A percentile compares a stretch with the other conserved stretches of the same genome.
Evolutionary conservation across 2,797 vertebrate species (phyloP).

Genomic region (Malurus leucopterus): DNA sequence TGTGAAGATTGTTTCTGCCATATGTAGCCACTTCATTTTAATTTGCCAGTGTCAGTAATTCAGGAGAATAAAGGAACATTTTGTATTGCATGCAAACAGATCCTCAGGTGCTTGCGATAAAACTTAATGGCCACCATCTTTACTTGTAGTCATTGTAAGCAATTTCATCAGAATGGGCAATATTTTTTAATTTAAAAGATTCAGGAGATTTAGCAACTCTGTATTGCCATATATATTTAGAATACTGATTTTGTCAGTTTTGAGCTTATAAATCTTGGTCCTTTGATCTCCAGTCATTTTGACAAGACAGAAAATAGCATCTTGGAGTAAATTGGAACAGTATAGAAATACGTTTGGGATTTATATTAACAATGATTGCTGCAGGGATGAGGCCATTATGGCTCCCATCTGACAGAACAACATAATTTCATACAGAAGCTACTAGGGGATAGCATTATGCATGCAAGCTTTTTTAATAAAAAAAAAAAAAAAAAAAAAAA

Average conservation of each 20-base stretch:
- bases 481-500: not conserved
- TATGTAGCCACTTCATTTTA: conserved; percentile 88
- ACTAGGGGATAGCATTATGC: conserved; percentile 56
- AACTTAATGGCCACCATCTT: conserved; percentile 83
- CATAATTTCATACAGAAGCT: conserved; percentile 67
- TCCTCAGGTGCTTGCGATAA: conserved; percentile 82
- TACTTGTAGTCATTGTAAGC: conserved; percentile 83
- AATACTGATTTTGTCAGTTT: conserved; percentile 81
- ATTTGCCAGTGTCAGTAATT: conserved; percentile 87
- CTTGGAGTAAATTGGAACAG: conserved; percentile 73
- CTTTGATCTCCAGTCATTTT: conserved; percentile 78
- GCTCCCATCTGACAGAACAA: conserved; percentile 80
- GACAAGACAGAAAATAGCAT: conserved; percentile 73
- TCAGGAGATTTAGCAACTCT: conserved; percentile 76
- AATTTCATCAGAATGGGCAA: conserved; percentile 81
- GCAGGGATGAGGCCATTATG: conserved; percentile 90
- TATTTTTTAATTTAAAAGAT: conserved; percentile 87
- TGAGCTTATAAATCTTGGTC: conserved; percentile 80
- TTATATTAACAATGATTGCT: conserved; percentile 94
- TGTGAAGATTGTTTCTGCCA: conserved; percentile 80
- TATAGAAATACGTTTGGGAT: conserved; percentile 76
- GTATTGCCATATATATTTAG: conserved; percentile 77
- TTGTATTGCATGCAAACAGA: conserved; percentile 74
- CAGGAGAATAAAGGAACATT: conserved; percentile 74
- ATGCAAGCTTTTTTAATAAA: conserved; percentile 28